A percentile compares a stretch with the other conserved stretches of the same genome.
These are phyloP conservation scores for Ctenopoma kingsleyae DNA, from an alignment of 2,797 vertebrate species.

Conservation along the genomic window DNA sequence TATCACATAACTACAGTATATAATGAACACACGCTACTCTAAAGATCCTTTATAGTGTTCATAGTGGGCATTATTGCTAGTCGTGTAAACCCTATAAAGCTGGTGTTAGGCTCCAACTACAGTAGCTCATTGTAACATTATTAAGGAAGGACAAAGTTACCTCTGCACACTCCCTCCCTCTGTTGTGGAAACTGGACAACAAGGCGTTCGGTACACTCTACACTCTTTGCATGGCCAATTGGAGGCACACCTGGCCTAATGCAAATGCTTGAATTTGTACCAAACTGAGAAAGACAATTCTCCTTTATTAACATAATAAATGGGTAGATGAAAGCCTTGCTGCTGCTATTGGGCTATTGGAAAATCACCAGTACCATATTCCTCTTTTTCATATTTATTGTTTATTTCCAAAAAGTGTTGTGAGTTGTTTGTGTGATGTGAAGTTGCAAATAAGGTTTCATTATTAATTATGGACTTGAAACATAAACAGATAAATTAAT, in stretches of 20 bases:
- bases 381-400: constrained; percentile 78
- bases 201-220: constrained; percentile 47
- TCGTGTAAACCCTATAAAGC: constrained; percentile 57
- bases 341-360: constrained; percentile 74
- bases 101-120: constrained; percentile 56
- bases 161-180: constrained; percentile 65
- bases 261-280: constrained; percentile 81
- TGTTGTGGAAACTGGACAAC: constrained; percentile 62
- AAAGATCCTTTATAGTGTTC: constrained; percentile 62
- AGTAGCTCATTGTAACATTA: constrained; percentile 66
- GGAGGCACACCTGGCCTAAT: constrained; percentile 82
- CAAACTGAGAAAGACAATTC: constrained; percentile 77
- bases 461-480: constrained; percentile 70
- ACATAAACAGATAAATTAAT: constrained; percentile 69
- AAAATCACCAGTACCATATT: constrained; percentile 61
- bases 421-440: constrained; percentile 83
- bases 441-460: constrained; percentile 78
- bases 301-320: constrained; percentile 77
- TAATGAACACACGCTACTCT: constrained; percentile 60
- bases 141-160: constrained; percentile 55
- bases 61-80: constrained; percentile 63
- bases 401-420: constrained; percentile 76
- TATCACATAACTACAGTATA: constrained; percentile 41
- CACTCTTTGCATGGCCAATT: constrained; percentile 81
- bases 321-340: constrained; percentile 78